Base-by-base conservation (phyloP, 2,797 vertebrate genomes). In the Loris lydekkerianus region DNA sequence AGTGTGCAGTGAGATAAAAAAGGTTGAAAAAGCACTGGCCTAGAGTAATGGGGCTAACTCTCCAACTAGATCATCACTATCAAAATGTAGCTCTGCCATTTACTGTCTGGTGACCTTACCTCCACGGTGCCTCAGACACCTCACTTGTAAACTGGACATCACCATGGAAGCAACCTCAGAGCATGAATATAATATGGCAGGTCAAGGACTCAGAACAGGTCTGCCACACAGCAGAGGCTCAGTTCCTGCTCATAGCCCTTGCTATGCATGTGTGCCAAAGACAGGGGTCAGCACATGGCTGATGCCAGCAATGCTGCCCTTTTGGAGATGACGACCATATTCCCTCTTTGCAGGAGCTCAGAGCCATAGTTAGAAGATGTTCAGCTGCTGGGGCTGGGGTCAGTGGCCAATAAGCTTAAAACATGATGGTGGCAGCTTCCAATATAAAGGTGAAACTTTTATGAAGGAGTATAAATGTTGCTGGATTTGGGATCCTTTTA, bases 401-500 rank as follows among this genome's bases (percentile, higher is more conserved):
- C 31, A 34, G 17, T 7, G 29, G 53, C 21, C 27, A 10, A n/a
- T 65, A 34, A 65, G 27, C 58, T 92, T 86, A 84, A 2, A 85
- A 53, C 46, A 49, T 60, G 31, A 37, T 21, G 27, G 60, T 46
- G 10, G 40, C 80, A 83, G 75, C 63, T 89, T 63, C 37, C 58
- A 61, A 83, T 34, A n/a, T 23, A 18, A 31, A 83, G 43, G 67
- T 43, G 34, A 91, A 60, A 86, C 7, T 67, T 69, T 70, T 31
- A 76, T 0, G 25, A 15, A 78, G 21, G 70, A 70, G 29, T 17
- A 10, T 6, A 34, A 25, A 56, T 23, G 6, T 58, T 56, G 58
- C 56, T 43, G 58, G 49, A 46, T 63, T 88, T 43, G 72, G 11
- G 84, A 56, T 70, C 58, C 73, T 93, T 84, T 73, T 25, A 78